Percentiles rank a stretch among this genome's conserved stretches.
Conservation (phyloP, 2,888 invertebrate genomes). For the Drosophila eohydei region DNA sequence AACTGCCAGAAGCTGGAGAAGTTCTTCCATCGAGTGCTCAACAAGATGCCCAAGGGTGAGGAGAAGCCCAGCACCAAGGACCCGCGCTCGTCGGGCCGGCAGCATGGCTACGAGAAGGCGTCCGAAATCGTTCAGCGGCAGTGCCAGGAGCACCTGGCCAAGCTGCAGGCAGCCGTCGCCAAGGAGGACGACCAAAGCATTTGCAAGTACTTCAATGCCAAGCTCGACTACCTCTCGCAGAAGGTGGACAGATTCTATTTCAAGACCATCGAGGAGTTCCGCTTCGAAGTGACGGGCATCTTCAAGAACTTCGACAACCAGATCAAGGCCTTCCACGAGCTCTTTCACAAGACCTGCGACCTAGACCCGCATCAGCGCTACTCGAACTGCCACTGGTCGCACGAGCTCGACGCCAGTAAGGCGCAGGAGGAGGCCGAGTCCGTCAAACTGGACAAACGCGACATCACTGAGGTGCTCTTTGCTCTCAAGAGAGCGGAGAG, state of each 20-base stretch:
- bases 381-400: slow-evolving; percentile 7
- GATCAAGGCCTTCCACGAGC: slow-evolving; percentile 8
- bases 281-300: slow-evolving; percentile 26
- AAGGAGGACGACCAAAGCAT: slow-evolving; percentile 16
- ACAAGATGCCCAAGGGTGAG: slow-evolving; percentile 39
- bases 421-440: rapidly evolving
- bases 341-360: slow-evolving; percentile 15
- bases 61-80: slow-evolving; percentile 47
- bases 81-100: slow-evolving; percentile 15
- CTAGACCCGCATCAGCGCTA: neutral
- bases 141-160: slow-evolving; percentile 26
- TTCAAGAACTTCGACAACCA: slow-evolving; percentile 33
- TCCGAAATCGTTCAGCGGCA: slow-evolving; percentile 22
- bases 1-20: slow-evolving; percentile 43
- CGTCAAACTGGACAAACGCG: slow-evolving; percentile 1
- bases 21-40: slow-evolving; percentile 41
- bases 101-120: slow-evolving; percentile 12
- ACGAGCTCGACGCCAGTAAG: neutral
- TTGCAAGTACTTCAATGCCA: slow-evolving; percentile 29
- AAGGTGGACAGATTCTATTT: slow-evolving; percentile 24
- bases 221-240: slow-evolving; percentile 17
- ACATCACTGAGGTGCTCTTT: slow-evolving; percentile 16
- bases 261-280: slow-evolving; percentile 40
- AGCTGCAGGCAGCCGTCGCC: slow-evolving; percentile 10
- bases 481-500: slow-evolving; percentile 24